A percentile compares a stretch with the other conserved stretches of the same genome.
These are phyloP conservation scores for Hippocampus zosterae DNA, from an alignment of 2,113 vertebrate genomes.

Conservation along the genomic window DNA sequence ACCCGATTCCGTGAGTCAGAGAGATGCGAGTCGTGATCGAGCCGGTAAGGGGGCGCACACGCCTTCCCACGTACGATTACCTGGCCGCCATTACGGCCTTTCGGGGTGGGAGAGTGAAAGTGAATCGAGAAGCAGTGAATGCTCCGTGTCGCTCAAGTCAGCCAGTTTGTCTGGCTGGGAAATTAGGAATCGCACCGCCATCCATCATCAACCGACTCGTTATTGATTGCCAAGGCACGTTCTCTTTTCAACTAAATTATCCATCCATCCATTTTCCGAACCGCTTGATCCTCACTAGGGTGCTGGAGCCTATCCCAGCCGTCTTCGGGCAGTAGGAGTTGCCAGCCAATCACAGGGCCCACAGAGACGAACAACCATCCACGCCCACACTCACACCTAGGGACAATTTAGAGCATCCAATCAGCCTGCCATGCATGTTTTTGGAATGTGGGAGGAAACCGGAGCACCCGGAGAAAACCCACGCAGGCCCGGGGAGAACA, in stretches of 20 bases:
- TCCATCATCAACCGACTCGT: constrained; percentile 73
- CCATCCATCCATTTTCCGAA: too few species aligned
- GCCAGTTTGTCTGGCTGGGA: constrained; percentile 65
- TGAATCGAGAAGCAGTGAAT: constrained; percentile 46
- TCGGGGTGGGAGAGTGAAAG: constrained; percentile 36
- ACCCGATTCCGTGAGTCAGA: constrained; percentile 40
- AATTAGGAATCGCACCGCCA: constrained; percentile 74
- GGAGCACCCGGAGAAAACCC: too few species aligned
- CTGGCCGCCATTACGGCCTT: constrained; percentile 44
- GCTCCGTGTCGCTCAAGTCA: constrained; percentile 38
- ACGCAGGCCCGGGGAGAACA: too few species aligned
- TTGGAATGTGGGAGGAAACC: too few species aligned
- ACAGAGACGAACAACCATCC: too few species aligned
- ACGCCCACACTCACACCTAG: too few species aligned
- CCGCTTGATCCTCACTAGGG: too few species aligned
- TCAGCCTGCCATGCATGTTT: too few species aligned
- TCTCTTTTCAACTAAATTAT: constrained; percentile 75
- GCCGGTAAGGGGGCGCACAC: constrained; percentile 14
- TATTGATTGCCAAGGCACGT: constrained; percentile 67
- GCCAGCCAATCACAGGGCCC: too few species aligned
- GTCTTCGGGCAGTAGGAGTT: too few species aligned
- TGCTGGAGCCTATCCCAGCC: too few species aligned
- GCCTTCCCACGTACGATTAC: constrained; percentile 47
- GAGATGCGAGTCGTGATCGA: constrained; percentile 4
- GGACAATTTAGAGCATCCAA: too few species aligned